phyloP scores from a whole-genome alignment of 1,140 invertebrate species.

The Penaeus indicus region DNA sequence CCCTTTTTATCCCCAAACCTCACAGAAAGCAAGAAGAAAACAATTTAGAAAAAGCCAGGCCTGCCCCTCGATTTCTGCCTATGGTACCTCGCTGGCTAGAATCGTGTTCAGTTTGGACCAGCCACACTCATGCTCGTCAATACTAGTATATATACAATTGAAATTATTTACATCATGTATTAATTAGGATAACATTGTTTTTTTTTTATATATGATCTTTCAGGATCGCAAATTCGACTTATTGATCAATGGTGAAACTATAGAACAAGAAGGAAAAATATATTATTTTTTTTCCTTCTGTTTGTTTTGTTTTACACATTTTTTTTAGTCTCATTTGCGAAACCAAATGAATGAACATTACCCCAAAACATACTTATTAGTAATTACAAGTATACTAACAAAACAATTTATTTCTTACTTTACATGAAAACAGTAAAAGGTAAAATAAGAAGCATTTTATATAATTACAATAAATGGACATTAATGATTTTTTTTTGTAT shows the following conservation, averaged over 20 bases:
- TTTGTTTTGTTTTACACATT: neutral
- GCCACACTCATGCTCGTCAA: slow-evolving; percentile 36
- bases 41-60: neutral
- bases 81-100: slow-evolving; percentile 33
- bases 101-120: slow-evolving; percentile 52
- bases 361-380: slow-evolving; percentile 49
- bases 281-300: too few relatives aligned
- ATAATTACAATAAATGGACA: slow-evolving; percentile 47
- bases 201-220: slow-evolving; percentile 23
- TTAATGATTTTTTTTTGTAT: neutral
- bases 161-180: slow-evolving; percentile 47
- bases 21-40: neutral
- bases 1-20: neutral
- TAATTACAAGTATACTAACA: slow-evolving; percentile 57
- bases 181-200: slow-evolving; percentile 12
- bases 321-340: slow-evolving; percentile 18
- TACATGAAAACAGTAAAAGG: slow-evolving; percentile 31
- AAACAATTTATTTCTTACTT: slow-evolving; percentile 47
- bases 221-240: neutral
- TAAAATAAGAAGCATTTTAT: slow-evolving; percentile 18
- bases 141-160: slow-evolving; percentile 42
- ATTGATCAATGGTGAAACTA: too few relatives aligned
- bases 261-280: too few relatives aligned
- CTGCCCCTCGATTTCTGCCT: neutral
- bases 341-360: slow-evolving; percentile 36